Percentiles rank a stretch among this genome's conserved stretches.
Conservation (phyloP, 2,888 invertebrate species). For the Anagyrus pseudococci region DNA sequence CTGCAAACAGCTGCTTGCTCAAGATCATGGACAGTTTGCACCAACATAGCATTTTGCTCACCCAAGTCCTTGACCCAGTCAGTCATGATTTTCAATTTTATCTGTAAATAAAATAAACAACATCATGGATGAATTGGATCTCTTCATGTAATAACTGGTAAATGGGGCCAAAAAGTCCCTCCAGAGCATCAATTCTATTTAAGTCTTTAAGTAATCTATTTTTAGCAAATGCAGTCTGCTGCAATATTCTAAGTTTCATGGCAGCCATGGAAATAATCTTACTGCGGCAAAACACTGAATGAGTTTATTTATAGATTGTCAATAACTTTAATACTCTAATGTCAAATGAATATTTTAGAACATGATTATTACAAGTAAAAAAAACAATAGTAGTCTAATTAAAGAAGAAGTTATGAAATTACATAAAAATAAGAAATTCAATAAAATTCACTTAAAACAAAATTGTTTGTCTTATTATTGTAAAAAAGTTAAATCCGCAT, state of each 20-base stretch:
- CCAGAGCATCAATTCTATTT: conserved; percentile 37
- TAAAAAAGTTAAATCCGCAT: conserved; percentile 1
- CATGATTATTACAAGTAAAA: conserved; percentile 3
- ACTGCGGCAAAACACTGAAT: conserved; percentile 18
- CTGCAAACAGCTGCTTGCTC: conserved; percentile 71
- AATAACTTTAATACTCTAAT: not conserved
- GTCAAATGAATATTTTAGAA: not conserved
- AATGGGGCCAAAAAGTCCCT: conserved; percentile 25
- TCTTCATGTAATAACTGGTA: conserved; percentile 12
- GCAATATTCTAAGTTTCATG: conserved; percentile 31
- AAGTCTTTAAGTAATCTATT: conserved; percentile 37
- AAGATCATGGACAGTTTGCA: conserved; percentile 71
- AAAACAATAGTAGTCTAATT: not conserved
- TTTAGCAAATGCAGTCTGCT: conserved; percentile 33
- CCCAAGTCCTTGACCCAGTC: conserved; percentile 74
- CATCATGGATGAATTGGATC: not conserved
- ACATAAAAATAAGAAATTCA: not conserved
- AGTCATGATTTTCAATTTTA: conserved; percentile 69
- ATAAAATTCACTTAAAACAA: not conserved
- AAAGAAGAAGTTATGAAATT: not conserved
- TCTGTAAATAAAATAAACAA: conserved; percentile 60
- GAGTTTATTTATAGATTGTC: conserved; percentile 16
- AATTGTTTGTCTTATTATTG: not conserved
- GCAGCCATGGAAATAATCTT: conserved; percentile 27
- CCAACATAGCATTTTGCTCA: conserved; percentile 73